phyloP scores from a whole-genome alignment of 2,113 vertebrate species.

The Gopherus evgoodei region DNA sequence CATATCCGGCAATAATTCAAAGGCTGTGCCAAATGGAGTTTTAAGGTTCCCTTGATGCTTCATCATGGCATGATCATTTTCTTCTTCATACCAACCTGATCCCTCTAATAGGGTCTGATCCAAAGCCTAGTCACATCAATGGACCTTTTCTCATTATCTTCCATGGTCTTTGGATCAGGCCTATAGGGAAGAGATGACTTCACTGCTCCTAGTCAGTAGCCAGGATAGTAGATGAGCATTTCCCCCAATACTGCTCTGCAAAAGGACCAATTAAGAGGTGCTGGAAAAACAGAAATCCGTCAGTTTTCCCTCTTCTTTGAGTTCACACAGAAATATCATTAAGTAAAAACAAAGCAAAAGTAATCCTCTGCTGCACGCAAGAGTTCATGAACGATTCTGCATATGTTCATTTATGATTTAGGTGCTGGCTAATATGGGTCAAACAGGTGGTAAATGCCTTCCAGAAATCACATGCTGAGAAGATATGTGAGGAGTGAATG shows the following conservation, averaged over 20 bases:
- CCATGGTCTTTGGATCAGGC: accelerated
- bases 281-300: neutral
- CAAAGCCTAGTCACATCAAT: accelerated
- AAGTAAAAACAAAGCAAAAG: neutral
- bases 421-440: neutral
- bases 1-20: neutral
- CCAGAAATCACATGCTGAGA: neutral
- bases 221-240: neutral
- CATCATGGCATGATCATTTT: neutral
- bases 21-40: neutral
- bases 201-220: neutral
- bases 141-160: accelerated
- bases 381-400: neutral
- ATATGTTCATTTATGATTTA: neutral
- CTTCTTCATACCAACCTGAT: accelerated
- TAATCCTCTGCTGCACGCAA: neutral
- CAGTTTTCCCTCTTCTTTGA: neutral
- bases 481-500: neutral
- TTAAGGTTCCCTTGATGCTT: neutral
- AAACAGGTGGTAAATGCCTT: neutral
- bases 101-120: neutral
- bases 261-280: neutral
- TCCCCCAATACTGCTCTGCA: accelerated
- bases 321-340: neutral
- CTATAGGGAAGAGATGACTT: accelerated